Evolutionary conservation across 1,140 invertebrate species (phyloP), one percentile per base, ranked within the genome.

Genomic region (Drosophila saltans): DNA sequence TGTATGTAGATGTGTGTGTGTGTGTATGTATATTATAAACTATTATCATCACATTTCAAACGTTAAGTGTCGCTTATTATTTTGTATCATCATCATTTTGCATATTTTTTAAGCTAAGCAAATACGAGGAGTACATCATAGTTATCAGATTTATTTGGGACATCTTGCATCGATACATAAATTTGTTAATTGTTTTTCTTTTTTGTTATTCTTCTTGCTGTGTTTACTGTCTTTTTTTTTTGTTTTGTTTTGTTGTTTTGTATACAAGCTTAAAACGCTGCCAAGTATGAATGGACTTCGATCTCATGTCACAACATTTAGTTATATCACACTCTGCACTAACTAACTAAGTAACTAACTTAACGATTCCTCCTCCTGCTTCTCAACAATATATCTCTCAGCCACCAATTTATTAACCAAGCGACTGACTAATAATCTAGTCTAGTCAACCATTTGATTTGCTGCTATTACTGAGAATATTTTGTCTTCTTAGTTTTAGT

Each of bases 21-120:
- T 78, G 72, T 75, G 60, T 80, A 60, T 71, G 75, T 83, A 73
- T 85, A 88, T 86, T 86, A 86, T 80, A 70, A 88, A 89, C 83
- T 88, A 88, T 88, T 88, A 88, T 88, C 83, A 88, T 88, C 83
- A 88, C 83, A 88, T 88, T 88, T 86, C 78, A 88, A 88, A 88
- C 76, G 69, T 88, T 88, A 88, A 89, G 83, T 88, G 69, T 84
- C 76, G 69, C 67, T 72, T 75, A 60, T 62, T 83, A 73, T 79
- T 88, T 24, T 62, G 39, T 30, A 24, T 62, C 26, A 52, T 26
- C 45, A 24, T 63, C 60, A 41, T 63, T 48, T 88, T 78, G 69
- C 72, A 69, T 76, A 73, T 74, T 66, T 66, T 72, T 86, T 79
- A 83, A 67, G 78, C 83, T 86, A 89, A 80, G 86, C 83, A 80